Percentiles rank a stretch among this genome's conserved stretches.
These are phyloP conservation scores for Phoenoteleia sp. DNA, from an alignment of 2,888 invertebrate genomes.

Conservation along the genomic window DNA sequence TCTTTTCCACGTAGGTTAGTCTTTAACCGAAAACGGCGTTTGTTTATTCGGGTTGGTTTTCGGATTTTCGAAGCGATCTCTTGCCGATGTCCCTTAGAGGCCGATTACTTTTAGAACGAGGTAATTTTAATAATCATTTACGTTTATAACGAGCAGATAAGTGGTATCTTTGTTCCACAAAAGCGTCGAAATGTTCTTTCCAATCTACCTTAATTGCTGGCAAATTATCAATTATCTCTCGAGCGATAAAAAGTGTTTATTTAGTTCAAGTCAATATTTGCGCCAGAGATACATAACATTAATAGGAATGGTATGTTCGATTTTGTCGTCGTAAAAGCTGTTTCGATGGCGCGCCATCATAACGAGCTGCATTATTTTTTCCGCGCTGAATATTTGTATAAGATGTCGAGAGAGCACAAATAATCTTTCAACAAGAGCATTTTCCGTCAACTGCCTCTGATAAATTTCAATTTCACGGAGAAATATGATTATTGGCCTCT, in stretches of 20 bases:
- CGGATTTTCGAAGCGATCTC: background rate
- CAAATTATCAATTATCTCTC: constrained; percentile 37
- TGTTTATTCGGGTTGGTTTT: constrained; percentile 14
- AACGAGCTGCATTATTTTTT: constrained; percentile 16
- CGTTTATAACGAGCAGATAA: too few relatives aligned
- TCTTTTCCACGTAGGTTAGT: constrained; percentile 16
- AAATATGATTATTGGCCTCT: background rate
- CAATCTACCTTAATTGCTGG: constrained; percentile 14
- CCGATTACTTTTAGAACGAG: too few relatives aligned
- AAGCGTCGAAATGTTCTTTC: background rate
- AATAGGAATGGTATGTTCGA: constrained; percentile 28
- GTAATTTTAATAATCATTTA: too few relatives aligned
- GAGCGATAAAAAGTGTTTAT: constrained; percentile 41
- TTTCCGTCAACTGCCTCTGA: constrained; percentile 4
- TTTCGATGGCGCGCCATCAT: background rate
- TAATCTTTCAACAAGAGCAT: background rate
- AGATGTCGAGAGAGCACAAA: background rate
- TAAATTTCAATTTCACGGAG: background rate
- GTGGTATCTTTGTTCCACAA: background rate
- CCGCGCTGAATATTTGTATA: background rate
- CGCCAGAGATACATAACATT: constrained; percentile 34
- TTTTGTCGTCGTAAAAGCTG: constrained; percentile 1
- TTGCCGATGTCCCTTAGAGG: too few relatives aligned
- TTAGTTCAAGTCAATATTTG: constrained; percentile 50
- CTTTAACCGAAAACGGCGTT: constrained; percentile 5